Base-by-base conservation (phyloP, 2,113 vertebrate genomes). In the Lathamus discolor region DNA sequence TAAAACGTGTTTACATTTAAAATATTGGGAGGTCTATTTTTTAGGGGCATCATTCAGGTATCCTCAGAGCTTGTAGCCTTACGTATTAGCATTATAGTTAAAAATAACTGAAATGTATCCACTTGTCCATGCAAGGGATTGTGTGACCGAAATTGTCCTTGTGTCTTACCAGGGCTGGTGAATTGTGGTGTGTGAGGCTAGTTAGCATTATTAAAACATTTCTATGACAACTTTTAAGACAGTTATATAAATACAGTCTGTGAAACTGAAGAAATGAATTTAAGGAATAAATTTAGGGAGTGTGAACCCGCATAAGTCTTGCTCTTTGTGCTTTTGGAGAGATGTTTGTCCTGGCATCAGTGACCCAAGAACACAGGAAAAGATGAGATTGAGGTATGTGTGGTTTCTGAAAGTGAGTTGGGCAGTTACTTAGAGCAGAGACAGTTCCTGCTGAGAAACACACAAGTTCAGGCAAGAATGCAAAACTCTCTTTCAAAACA, bases 31-130 rank as follows among this genome's bases (percentile, higher is more conserved):
- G 44, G 31, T 49, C 33, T 67, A 20, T 90, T 83, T 70, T 78
- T 81, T 78, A 49, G 20, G 63, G 82, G 3, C 6, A 13, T 69
- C 22, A n/a, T 87, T 82, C 80, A 62, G 77, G 77, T 85, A 20
- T 92, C 89, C n/a, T 77, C 37, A 46, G 70, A 95, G 39, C 41
- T 92, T 81, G 17, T 68, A 93, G 52, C 73, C 41, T 91, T 94
- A 73, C 5, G 3, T 75, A n/a, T 83, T 73, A 57, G 48, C 39
- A 48, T 83, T 59, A 13, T 44, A 76, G 49, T 59, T 85, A 68
- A 80, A 83, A 81, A 52, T 25, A 10, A 22, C 31, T 48, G 51
- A 86, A 66, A 46, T 35, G 10, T 22, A 31, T 54, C 37, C 57
- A 35, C 69, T 88, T 91, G 48, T 86, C 52, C 66, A 28, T 48